Evolutionary conservation across 2,797 vertebrate species (phyloP).

Genomic region (Rhabdomys pumilio): DNA sequence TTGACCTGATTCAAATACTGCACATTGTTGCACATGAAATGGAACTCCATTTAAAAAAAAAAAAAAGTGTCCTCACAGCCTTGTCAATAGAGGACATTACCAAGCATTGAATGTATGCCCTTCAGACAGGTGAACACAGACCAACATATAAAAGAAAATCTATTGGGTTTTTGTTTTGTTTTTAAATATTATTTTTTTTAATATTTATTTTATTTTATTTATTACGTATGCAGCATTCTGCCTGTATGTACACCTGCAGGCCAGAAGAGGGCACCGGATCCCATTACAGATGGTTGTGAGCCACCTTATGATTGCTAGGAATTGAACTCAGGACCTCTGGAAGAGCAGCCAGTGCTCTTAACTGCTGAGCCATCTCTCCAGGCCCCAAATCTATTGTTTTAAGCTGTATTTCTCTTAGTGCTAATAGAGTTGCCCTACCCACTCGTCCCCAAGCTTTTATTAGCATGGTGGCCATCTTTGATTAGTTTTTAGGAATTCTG

Average conservation of each 20-base stretch:
- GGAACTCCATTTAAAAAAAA: background rate
- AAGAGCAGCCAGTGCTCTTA: no score
- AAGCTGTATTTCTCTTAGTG: background rate
- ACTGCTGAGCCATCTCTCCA: no score
- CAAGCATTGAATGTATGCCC: conserved; percentile 2
- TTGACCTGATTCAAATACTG: background rate
- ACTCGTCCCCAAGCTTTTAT: background rate
- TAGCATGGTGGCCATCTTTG: background rate
- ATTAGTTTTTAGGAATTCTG: conserved; percentile 20
- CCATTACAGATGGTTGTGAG: no score
- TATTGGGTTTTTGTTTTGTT: background rate
- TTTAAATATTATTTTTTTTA: no score
- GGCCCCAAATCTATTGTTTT: background rate
- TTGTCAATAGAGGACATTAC: background rate
- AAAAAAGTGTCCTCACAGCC: background rate
- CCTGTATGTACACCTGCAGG: no score
- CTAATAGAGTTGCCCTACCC: background rate
- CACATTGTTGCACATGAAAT: background rate
- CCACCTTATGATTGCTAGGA: no score
- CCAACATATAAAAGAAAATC: background rate
- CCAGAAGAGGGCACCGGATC: no score
- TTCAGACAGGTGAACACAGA: background rate
- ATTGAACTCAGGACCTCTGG: no score
- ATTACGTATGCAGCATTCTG: no score
- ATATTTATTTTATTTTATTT: no score